Base-by-base conservation (phyloP, 1,140 invertebrate genomes). In the Tribolium castaneum region DNA sequence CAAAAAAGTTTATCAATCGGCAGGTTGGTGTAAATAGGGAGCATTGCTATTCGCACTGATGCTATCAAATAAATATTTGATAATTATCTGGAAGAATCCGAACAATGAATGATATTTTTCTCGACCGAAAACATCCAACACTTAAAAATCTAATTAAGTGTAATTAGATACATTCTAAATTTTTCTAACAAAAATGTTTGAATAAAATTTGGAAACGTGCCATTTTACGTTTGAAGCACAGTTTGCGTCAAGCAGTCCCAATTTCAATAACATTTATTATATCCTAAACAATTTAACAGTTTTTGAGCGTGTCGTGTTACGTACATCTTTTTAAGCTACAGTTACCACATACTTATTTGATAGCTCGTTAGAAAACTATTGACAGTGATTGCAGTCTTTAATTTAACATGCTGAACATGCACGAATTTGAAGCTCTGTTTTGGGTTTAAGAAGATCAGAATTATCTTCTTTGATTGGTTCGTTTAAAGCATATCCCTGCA, bases 371-470 rank as follows among this genome's bases (percentile, higher is more conserved):
- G 62, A 70, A 77, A 76, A 35, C 50, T 70, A 75, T 74, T 45
- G 54, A 66, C 51, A 66, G 9, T 59, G 54, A 34, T 56, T 50
- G 75, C 66, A 56, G 56, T 56, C 70, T 80, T 80, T 52, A 80
- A 45, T 77, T 70, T 78, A 79, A 72, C 81, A 82, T 49, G 82
- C 74, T 12, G 82, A 82, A 76, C 82, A 83, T 22, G 76, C 75
- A 30, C 80, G 79, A 16, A 78, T 75, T 70, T 79, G 80, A 50
- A 79, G 70, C 16, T 83, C 82, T 9, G 70, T 70, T 76, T 82
- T 82, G 1, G 81, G 76, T 75, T 83, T 82, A 6, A 81, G 71
- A 30, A 78, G 71, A 73, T 82, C 78, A 6, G 71, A 39, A 56
- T 82, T 80, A 3, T 83, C 78, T n/a, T 80, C 76, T 56, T 74